These are phyloP conservation scores for Ophion costatus DNA, from an alignment of 2,888 invertebrate species.

Conservation along the genomic window DNA sequence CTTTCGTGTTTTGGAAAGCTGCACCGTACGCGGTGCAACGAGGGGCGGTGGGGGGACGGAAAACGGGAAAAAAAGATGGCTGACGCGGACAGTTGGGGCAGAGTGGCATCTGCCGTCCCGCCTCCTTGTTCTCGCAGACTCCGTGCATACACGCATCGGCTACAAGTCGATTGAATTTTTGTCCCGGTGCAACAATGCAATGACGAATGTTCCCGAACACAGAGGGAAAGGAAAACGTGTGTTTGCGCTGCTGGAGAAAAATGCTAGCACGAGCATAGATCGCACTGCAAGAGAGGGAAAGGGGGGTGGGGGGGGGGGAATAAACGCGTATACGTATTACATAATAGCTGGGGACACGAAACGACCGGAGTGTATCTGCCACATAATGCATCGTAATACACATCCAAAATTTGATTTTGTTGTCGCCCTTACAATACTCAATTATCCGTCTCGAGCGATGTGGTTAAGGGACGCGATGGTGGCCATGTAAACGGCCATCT, in stretches of 20 bases:
- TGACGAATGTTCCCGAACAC: slow-evolving; percentile 74
- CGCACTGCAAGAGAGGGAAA: slow-evolving; percentile 16
- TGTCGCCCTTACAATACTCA: slow-evolving; percentile 82
- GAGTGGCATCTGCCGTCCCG: slow-evolving; percentile 55
- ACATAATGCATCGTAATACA: slow-evolving; percentile 65
- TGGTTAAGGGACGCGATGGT: slow-evolving; percentile 69
- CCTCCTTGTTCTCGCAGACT: slow-evolving; percentile 44
- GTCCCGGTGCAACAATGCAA: slow-evolving; percentile 69
- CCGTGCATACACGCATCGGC: slow-evolving; percentile 21
- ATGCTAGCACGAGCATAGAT: slow-evolving; percentile 25
- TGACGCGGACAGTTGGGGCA: slow-evolving; percentile 12
- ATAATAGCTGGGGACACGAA: slow-evolving; percentile 22
- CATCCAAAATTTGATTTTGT: slow-evolving; percentile 80
- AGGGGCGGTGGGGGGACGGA: no score
- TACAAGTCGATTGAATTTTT: slow-evolving; percentile 57
- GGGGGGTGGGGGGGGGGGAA: slow-evolving; percentile 19
- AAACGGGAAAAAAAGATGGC: slow-evolving; percentile 44
- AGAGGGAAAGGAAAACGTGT: slow-evolving; percentile 37
- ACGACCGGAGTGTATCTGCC: slow-evolving; percentile 33
- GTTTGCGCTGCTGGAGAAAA: slow-evolving; percentile 42
- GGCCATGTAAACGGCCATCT: slow-evolving; percentile 62
- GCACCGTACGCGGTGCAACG: no score
- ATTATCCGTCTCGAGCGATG: slow-evolving; percentile 75
- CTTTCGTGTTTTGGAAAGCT: slow-evolving; percentile 11
- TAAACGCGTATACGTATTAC: slow-evolving; percentile 46